A percentile compares a stretch with the other conserved stretches of the same genome.
Evolutionary conservation across 2,888 invertebrate genomes (phyloP).

Genomic region (Nemurella pictetii): DNA sequence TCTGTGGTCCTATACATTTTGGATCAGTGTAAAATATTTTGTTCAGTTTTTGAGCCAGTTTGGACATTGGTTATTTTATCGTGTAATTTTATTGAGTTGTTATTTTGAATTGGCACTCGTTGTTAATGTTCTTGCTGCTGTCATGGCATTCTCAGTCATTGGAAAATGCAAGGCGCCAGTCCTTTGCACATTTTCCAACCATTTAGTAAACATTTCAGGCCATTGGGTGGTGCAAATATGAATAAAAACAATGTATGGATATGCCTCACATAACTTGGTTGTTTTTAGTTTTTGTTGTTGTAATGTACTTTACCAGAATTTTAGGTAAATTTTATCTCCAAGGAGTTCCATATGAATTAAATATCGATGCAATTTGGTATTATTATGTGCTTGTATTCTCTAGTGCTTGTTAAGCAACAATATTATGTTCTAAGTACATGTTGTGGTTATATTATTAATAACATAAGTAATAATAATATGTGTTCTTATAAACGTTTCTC

Average conservation of each 20-base stretch:
- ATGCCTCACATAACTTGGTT: not conserved
- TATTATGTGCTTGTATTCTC: slow-evolving; percentile 42
- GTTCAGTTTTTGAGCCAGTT: not conserved
- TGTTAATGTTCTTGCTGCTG: not conserved
- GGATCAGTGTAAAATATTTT: not conserved
- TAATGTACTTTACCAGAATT: not conserved
- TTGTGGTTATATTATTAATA: slow-evolving; percentile 44
- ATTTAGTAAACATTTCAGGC: not conserved
- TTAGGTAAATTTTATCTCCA: not conserved
- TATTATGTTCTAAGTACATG: slow-evolving; percentile 43
- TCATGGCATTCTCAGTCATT: not conserved
- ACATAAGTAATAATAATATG: slow-evolving; percentile 43
- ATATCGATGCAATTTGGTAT: slow-evolving; percentile 19
- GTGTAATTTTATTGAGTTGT: not conserved
- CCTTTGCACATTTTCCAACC: not conserved
- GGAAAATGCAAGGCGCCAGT: not conserved
- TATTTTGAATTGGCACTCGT: not conserved
- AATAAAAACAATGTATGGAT: not conserved
- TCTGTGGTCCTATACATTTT: not conserved
- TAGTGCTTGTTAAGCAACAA: slow-evolving; percentile 42
- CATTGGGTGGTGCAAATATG: not conserved
- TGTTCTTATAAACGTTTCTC: slow-evolving; percentile 43
- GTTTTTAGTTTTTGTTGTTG: not conserved
- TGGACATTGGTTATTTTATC: not conserved
- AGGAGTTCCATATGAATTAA: slow-evolving; percentile 2